Conservation (phyloP, 37 sponge, comb jelly and placozoan species). For the Beroe ovata region DNA sequence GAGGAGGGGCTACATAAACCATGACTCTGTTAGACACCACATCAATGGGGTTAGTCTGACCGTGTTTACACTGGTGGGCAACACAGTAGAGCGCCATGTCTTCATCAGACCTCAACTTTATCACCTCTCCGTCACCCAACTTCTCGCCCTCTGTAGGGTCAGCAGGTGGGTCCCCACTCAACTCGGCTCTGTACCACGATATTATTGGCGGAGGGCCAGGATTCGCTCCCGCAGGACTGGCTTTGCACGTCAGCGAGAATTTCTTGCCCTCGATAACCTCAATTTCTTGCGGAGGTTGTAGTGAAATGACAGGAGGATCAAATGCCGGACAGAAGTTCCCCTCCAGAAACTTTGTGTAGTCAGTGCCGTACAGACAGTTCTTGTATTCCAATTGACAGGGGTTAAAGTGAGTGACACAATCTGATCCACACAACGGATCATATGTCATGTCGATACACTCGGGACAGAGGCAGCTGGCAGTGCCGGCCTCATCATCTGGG, state of each 20-base stretch:
- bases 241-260: conserved; percentile 35
- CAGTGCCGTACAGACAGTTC: conserved; percentile 54
- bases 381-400: conserved; percentile 26
- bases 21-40: neutral
- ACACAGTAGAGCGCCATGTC: conserved; percentile 3
- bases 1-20: neutral
- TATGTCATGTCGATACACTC: conserved; percentile 21
- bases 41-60: conserved; percentile 34
- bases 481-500: conserved; percentile 28
- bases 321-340: conserved; percentile 14
- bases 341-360: conserved; percentile 51
- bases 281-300: neutral
- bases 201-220: conserved; percentile 56
- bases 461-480: conserved; percentile 46
- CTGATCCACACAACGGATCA: conserved; percentile 34
- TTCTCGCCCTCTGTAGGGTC: neutral
- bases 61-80: conserved; percentile 63
- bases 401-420: conserved; percentile 58
- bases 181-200: conserved; percentile 42
- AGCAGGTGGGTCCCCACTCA: neutral
- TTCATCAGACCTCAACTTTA: conserved; percentile 1
- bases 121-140: conserved; percentile 24
- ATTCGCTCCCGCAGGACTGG: neutral
- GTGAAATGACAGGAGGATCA: conserved; percentile 5
- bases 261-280: conserved; percentile 7